Percentiles rank a stretch among this genome's conserved stretches.
Evolutionary conservation across 2,113 vertebrate genomes (phyloP).

Genomic region (Genyomyrus donnyi): DNA sequence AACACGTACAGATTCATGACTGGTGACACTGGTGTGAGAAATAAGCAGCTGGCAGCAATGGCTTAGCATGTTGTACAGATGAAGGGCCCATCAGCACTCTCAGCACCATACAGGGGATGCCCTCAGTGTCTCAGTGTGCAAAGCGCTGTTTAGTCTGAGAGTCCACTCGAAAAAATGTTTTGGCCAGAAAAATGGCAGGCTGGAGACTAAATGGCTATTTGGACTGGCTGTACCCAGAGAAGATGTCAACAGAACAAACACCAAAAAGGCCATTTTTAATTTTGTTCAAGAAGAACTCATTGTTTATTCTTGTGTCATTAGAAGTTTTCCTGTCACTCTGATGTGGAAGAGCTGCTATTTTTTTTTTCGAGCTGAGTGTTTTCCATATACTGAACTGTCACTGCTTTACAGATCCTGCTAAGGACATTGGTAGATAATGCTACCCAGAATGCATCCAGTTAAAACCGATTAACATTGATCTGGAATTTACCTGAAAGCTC

Average conservation of each 20-base stretch:
- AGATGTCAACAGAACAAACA: not conserved
- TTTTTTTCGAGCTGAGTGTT: not conserved
- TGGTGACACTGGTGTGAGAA: not conserved
- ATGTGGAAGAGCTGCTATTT: not conserved
- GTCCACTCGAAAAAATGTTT: not conserved
- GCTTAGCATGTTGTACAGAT: not conserved
- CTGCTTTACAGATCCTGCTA: not conserved
- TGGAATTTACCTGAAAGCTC: not conserved
- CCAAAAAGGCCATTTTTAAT: not conserved
- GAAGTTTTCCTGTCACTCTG: not conserved
- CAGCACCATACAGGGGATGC: not conserved
- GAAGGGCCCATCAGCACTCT: not conserved
- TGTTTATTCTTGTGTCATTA: slow-evolving; percentile 1
- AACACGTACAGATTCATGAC: not conserved
- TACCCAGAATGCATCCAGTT: not conserved
- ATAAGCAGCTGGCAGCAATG: too few species aligned
- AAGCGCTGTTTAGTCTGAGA: slow-evolving; percentile 8
- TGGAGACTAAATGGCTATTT: not conserved
- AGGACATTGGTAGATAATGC: not conserved
- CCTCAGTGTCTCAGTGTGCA: not conserved
- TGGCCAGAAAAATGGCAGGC: not conserved
- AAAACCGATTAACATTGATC: not conserved
- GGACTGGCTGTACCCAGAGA: not conserved
- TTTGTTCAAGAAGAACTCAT: not conserved
- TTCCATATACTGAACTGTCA: not conserved